Evolutionary conservation across 2,113 vertebrate species (phyloP).

Genomic region (Butorides virescens): DNA sequence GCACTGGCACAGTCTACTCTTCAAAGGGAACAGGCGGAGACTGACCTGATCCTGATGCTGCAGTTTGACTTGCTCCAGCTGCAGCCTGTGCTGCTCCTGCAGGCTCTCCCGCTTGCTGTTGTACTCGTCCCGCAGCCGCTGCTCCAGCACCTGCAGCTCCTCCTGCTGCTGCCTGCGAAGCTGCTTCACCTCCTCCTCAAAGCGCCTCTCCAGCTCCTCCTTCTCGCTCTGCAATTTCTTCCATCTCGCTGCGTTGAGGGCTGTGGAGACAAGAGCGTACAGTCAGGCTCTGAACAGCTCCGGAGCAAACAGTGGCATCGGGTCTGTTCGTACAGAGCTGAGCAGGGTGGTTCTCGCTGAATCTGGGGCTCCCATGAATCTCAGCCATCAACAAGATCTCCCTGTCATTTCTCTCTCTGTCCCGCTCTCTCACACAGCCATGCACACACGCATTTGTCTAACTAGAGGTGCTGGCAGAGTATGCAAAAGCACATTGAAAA

Average conservation of each 20-base stretch:
- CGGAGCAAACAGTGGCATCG: fast-evolving
- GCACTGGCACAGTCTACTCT: not conserved
- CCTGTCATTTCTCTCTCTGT: fast-evolving
- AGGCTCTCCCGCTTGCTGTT: constrained; percentile 67
- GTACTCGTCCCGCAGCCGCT: constrained; percentile 78
- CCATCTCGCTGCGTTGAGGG: constrained; percentile 80
- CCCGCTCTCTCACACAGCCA: not conserved
- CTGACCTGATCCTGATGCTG: constrained; percentile 85
- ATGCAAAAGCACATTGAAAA: not conserved
- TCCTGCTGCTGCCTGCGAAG: constrained; percentile 80
- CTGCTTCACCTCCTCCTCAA: constrained; percentile 81
- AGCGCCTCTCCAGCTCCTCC: constrained; percentile 83
- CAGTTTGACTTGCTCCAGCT: constrained; percentile 57
- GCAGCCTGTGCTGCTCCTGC: constrained; percentile 72
- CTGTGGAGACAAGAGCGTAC: constrained; percentile 56
- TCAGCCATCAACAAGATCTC: not conserved
- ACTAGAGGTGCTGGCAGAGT: not conserved
- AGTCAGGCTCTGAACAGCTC: not conserved
- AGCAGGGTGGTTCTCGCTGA: fast-evolving
- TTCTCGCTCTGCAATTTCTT: constrained; percentile 90
- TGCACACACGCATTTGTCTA: not conserved
- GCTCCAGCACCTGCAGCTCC: constrained; percentile 82
- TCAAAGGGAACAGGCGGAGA: not conserved
- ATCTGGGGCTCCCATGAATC: not conserved
- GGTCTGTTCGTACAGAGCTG: not conserved